Evolutionary conservation across 1,140 invertebrate genomes (phyloP).

Genomic region (Vanessa atalanta): DNA sequence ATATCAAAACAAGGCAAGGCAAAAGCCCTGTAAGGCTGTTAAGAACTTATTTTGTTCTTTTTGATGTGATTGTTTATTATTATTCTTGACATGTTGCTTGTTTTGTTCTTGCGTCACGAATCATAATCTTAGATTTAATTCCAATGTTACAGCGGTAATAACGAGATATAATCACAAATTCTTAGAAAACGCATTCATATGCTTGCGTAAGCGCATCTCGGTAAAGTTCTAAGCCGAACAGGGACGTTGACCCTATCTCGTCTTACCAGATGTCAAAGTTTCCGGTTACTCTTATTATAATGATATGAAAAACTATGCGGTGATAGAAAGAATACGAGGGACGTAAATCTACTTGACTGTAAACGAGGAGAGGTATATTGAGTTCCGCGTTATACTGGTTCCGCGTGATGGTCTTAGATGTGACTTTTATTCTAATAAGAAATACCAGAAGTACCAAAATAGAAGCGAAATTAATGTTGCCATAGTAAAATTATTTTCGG

Average conservation of each 20-base stretch:
- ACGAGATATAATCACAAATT: conserved; percentile 29
- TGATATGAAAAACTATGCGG: conserved; percentile 38
- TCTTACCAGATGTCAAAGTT: conserved; percentile 38
- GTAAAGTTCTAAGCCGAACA: conserved; percentile 38
- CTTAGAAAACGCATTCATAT: conserved; percentile 38
- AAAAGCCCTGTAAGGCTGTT: no score
- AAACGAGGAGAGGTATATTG: no score
- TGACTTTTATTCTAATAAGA: no score
- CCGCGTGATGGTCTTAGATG: no score
- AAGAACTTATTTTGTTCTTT: background rate
- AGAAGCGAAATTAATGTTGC: no score
- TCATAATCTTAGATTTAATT: background rate
- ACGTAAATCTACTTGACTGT: no score
- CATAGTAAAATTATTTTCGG: no score
- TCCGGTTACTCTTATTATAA: conserved; percentile 43
- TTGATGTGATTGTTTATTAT: background rate
- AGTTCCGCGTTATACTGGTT: no score
- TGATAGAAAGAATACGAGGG: conserved; percentile 5
- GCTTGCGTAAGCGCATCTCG: conserved; percentile 40
- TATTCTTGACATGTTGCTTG: background rate
- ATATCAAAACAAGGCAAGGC: no score
- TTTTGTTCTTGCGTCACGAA: background rate
- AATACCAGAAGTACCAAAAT: no score
- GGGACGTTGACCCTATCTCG: conserved; percentile 38
- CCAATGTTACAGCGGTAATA: conserved; percentile 11